Base-by-base conservation (phyloP, 2,888 invertebrate species). In the Selenia dentaria region DNA sequence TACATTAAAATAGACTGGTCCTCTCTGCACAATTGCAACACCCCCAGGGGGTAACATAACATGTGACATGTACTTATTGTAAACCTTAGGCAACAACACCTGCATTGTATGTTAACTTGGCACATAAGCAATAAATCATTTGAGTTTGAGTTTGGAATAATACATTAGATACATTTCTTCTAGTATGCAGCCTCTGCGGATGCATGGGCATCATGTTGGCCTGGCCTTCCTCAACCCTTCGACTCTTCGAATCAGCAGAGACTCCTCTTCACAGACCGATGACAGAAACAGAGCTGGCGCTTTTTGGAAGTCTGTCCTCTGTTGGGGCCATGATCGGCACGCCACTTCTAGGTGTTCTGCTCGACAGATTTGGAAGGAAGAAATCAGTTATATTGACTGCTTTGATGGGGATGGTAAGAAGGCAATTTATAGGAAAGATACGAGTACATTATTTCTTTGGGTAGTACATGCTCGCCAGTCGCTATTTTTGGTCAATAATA, bases 151-250 rank as follows among this genome's bases (percentile, higher is more conserved):
- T n/a, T n/a, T n/a, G n/a, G n/a, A n/a, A n/a, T n/a, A n/a, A n/a
- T n/a, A n/a, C n/a, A n/a, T n/a, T n/a, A n/a, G n/a, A n/a, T n/a
- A 16, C 16, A 16, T 16, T 16, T 16, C 6, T 24, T 48, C 5
- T 64, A 85, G 86, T 79, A 13, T 71, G 79, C 54, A 74, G 70
- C 55, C 61, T 77, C 13, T 75, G 75, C 38, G 43, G 70, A 18
- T 74, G 68, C 4, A 64, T 81, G 62, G 83, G 84, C 0, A 42
- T 85, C 1, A 68, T 78, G 51, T 74, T 67, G 42, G 65, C 80
- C 0, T 85, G 83, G 83, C 85, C 85, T 0, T 83, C 85, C 0
- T 78, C 79, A 0, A 81, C 78, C 0, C 50, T 80, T 2, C 57
- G 58, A 0, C 72, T 83, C 18, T 86, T 85, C 64, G 65, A 62